These are phyloP conservation scores for Elachura formosa DNA, from an alignment of 2,113 vertebrate species.

Conservation along the genomic window DNA sequence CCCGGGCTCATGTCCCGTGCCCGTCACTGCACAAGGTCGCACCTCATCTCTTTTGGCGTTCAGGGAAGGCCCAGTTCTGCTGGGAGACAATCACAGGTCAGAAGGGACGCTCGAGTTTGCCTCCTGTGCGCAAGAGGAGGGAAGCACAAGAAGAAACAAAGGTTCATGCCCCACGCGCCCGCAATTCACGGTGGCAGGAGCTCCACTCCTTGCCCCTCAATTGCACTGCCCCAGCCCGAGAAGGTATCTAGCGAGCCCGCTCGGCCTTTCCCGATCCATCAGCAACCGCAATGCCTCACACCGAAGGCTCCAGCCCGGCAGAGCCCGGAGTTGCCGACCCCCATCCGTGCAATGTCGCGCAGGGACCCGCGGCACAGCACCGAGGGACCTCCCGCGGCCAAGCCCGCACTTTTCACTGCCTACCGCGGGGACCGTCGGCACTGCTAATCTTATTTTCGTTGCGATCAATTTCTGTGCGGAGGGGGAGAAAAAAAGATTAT, in stretches of 20 bases:
- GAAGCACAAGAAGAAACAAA: not conserved
- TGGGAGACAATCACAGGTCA: not conserved
- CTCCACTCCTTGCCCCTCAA: fast-evolving
- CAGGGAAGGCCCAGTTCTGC: not conserved
- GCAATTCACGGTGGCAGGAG: not conserved
- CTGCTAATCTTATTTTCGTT: not conserved
- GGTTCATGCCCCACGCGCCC: not conserved
- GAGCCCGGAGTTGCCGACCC: not conserved
- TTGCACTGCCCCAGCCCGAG: not conserved
- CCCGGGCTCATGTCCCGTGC: not conserved
- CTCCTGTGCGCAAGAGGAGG: not conserved
- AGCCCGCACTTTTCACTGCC: not conserved
- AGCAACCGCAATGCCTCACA: not conserved
- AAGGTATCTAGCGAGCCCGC: not conserved
- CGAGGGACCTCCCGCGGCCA: not conserved
- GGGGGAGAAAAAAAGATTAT: not conserved
- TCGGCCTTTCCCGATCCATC: not conserved
- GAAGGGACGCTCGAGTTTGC: not conserved
- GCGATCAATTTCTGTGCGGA: not conserved
- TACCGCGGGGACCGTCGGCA: not conserved
- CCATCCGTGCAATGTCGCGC: not conserved
- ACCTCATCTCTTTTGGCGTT: not conserved
- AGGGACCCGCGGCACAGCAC: not conserved
- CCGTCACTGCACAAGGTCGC: not conserved
- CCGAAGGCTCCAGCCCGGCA: not conserved